Conservation (phyloP, 2,888 invertebrate species). For the Odontothrips loti region DNA sequence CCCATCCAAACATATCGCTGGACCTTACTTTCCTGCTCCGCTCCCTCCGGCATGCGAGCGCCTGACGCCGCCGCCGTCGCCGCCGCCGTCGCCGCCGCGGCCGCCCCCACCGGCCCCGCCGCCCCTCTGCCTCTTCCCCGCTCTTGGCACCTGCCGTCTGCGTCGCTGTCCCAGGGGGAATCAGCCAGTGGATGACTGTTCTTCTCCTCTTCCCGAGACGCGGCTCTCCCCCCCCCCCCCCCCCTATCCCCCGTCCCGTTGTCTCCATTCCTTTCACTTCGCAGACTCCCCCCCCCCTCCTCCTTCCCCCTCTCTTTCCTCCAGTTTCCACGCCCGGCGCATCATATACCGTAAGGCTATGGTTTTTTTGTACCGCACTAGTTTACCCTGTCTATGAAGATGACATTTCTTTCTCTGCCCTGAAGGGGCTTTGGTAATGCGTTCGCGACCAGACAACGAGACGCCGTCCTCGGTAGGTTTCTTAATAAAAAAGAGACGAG, state of each 20-base stretch:
- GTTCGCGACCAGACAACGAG: no score
- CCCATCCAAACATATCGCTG: not conserved
- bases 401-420: no score
- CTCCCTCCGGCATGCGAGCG: not conserved
- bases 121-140: not conserved
- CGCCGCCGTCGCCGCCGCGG: not conserved
- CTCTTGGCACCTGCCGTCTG: constrained; percentile 7
- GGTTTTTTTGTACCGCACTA: constrained; percentile 10
- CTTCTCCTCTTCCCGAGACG: not conserved
- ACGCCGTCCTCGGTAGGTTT: no score
- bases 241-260: not conserved
- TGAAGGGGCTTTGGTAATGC: no score
- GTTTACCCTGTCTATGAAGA: not conserved
- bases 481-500: no score
- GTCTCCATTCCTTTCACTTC: constrained; percentile 24
- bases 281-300: not conserved
- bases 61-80: not conserved
- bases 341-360: not conserved
- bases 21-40: not conserved
- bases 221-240: not conserved
- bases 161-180: constrained; percentile 3
- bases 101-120: not conserved
- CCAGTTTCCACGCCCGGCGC: not conserved
- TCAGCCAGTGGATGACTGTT: constrained; percentile 7
- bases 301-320: not conserved